Base-by-base conservation (phyloP, 2,888 invertebrate species). In the Athalia circularis region DNA sequence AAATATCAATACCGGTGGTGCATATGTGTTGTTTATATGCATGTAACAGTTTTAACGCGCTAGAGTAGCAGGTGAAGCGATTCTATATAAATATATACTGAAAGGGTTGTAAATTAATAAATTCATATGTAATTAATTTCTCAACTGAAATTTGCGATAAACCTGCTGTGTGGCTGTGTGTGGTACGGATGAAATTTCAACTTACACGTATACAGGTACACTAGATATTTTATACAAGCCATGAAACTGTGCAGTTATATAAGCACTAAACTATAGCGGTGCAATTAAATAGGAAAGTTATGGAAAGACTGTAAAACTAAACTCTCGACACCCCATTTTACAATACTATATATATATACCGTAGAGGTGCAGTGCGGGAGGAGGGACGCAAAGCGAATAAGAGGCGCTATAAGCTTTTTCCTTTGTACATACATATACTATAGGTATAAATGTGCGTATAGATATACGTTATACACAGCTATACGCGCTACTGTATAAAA, bases 251-350 rank as follows among this genome's bases (percentile, higher is more conserved):
- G 9, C 11, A 9, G 54, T 6, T 4, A 54, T 9, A 7, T n/a
- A n/a, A 9, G 54, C 54, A 72, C 47, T 72, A 47, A 72, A 59
- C 72, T 72, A 72, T 29, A 29, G 29, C 29, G 29, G 72, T 3
- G 57, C 72, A 72, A 72, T 72, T 72, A 72, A 72, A 72, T 47
- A 29, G 29, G 59, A 72, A 72, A 72, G 72, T 72, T 72, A 59
- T 72, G 72, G 72, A 72, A 59, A 72, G n/a, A 72, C 72, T 72
- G 45, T 59, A 54, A 68, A 68, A 11, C 29, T 62, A 62, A 62
- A 62, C 7, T 62, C 29, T 62, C 62, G 13, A 62, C 29, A 15
- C 62, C 29, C 29, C 29, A 29, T 29, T 29, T 29, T 29, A 29
- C 29, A 29, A 29, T 29, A 29, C 29, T 29, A 29, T 29, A 29